Evolutionary conservation across 2,113 vertebrate genomes (phyloP).

Genomic region (Meleagris gallopavo): DNA sequence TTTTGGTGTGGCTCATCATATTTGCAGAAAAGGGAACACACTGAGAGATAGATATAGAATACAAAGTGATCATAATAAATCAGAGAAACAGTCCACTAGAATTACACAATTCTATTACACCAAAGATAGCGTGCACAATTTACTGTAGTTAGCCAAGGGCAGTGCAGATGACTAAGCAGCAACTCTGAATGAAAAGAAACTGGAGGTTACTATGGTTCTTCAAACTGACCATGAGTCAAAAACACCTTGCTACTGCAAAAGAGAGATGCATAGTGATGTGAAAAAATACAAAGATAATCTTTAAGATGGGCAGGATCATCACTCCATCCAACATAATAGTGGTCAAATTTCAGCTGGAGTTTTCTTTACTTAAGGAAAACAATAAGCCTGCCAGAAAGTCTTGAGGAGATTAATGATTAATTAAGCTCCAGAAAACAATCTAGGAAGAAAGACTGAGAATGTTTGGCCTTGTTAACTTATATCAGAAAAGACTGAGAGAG

Average conservation of each 20-base stretch:
- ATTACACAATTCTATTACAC: neutral
- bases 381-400: neutral
- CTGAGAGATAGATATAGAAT: neutral
- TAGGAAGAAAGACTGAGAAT: neutral
- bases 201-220: conserved; percentile 19
- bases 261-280: neutral
- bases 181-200: neutral
- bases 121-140: accelerated
- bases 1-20: neutral
- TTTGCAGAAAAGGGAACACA: neutral
- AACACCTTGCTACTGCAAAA: conserved; percentile 25
- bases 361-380: neutral
- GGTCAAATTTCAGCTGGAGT: neutral
- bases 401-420: neutral
- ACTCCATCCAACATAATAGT: neutral
- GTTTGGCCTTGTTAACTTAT: neutral
- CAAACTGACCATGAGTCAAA: conserved; percentile 59
- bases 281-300: conserved; percentile 46
- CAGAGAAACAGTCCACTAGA: neutral
- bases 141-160: neutral
- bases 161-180: neutral
- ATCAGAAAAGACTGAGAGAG: neutral
- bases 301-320: neutral
- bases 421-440: neutral
- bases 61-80: neutral